phyloP scores from a whole-genome alignment of 1,140 invertebrate species.

The Neodiprion fabricii region DNA sequence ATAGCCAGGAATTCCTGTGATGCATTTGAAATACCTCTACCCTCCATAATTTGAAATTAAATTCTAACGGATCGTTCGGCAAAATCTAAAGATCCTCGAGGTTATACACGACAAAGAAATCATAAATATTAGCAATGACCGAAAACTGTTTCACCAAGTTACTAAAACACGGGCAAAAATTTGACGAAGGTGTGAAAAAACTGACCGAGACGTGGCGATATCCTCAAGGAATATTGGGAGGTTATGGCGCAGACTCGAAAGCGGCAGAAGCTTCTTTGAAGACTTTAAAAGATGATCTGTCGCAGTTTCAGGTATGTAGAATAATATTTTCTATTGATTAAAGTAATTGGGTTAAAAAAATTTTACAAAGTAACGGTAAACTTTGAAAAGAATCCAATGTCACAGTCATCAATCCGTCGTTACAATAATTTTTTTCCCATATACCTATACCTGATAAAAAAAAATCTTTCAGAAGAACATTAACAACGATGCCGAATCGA shows the following conservation, averaged over 20 bases:
- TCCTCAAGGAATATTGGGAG: background rate
- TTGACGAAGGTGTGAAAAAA: background rate
- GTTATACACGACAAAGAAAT: no score
- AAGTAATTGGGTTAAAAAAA: no score
- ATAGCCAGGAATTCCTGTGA: no score
- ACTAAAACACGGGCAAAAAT: background rate
- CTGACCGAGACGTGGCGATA: background rate
- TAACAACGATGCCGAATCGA: background rate
- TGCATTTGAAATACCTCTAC: no score
- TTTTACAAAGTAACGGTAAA: no score
- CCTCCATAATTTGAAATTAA: no score
- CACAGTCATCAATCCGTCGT: no score
- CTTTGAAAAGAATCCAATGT: no score
- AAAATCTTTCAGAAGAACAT: background rate
- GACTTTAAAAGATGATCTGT: background rate
- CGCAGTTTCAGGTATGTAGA: background rate
- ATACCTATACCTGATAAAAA: background rate
- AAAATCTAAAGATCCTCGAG: no score
- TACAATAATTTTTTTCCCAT: no score
- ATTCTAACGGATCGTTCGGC: no score
- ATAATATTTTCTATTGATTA: background rate
- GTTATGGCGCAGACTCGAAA: background rate
- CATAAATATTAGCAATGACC: background rate
- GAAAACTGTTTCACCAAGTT: background rate
- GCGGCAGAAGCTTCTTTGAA: background rate